phyloP scores from a whole-genome alignment of 2,888 invertebrate genomes.

The Operophtera brumata region DNA sequence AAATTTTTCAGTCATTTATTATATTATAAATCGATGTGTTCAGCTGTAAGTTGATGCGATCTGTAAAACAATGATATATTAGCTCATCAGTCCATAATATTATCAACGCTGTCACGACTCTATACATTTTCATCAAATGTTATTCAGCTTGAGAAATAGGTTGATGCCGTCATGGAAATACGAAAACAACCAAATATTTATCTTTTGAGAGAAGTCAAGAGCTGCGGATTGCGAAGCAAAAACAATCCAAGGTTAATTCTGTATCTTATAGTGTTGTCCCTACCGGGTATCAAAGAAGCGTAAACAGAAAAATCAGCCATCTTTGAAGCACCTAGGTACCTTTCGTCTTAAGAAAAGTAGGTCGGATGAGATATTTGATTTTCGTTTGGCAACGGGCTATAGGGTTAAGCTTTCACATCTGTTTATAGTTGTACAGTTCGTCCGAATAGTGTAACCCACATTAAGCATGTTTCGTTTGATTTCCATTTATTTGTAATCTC shows the following conservation, averaged over 20 bases:
- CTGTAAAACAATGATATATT: too few species aligned
- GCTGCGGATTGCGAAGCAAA: conserved; percentile 8
- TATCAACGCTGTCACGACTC: not conserved
- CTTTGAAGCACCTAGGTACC: conserved; percentile 43
- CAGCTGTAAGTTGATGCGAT: too few species aligned
- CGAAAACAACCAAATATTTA: not conserved
- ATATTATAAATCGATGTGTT: too few species aligned
- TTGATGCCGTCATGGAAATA: not conserved
- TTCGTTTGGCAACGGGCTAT: conserved; percentile 55
- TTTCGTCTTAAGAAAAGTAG: conserved; percentile 59
- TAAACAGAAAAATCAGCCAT: conserved; percentile 43
- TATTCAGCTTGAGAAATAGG: not conserved
- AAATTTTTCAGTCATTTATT: too few species aligned
- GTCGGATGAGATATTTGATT: conserved; percentile 56
- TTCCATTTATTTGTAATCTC: conserved; percentile 30
- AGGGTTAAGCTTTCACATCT: conserved; percentile 48
- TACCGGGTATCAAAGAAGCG: conserved; percentile 24
- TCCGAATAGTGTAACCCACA: conserved; percentile 39
- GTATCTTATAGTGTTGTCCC: conserved; percentile 24
- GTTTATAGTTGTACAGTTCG: conserved; percentile 31
- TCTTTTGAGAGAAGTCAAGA: not conserved
- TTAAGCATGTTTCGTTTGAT: conserved; percentile 36
- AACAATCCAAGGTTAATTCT: conserved; percentile 20
- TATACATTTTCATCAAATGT: not conserved
- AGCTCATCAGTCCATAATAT: too few species aligned